Evolutionary conservation across 1,140 invertebrate genomes (phyloP).

Genomic region (Trichonephila clavata): DNA sequence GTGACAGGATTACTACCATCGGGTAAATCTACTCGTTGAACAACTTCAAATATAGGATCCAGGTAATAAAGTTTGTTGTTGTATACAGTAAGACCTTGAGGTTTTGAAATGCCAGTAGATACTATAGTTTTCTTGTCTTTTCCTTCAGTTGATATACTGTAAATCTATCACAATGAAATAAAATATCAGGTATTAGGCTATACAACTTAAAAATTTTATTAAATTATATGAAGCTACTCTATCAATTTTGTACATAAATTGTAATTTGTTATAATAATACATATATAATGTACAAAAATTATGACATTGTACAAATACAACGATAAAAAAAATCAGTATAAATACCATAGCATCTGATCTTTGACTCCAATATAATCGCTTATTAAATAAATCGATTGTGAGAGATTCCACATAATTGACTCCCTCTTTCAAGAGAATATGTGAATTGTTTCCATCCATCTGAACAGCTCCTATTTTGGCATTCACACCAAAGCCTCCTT

Average conservation of each 20-base stretch:
- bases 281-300: no score
- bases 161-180: slow-evolving; percentile 49
- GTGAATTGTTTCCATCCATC: slow-evolving; percentile 92
- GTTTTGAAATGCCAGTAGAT: slow-evolving; percentile 84
- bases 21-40: slow-evolving; percentile 92
- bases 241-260: no score
- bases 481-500: slow-evolving; percentile 94
- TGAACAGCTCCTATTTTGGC: slow-evolving; percentile 94
- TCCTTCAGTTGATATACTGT: slow-evolving; percentile 83
- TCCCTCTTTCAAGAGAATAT: slow-evolving; percentile 84
- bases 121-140: slow-evolving; percentile 87
- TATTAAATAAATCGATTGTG: slow-evolving; percentile 91
- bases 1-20: slow-evolving; percentile 88
- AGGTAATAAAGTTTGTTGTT: slow-evolving; percentile 92
- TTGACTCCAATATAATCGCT: slow-evolving; percentile 92
- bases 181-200: neutral
- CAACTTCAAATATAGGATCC: slow-evolving; percentile 94
- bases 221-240: no score
- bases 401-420: slow-evolving; percentile 90
- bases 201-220: no score
- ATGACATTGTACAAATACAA: no score
- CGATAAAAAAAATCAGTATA: neutral
- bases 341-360: slow-evolving; percentile 86
- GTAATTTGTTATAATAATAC: no score
- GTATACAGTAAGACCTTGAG: slow-evolving; percentile 91